Evolutionary conservation across 2,113 vertebrate species (phyloP), one percentile per base, ranked within the genome.

Genomic region (Eolophus roseicapilla): DNA sequence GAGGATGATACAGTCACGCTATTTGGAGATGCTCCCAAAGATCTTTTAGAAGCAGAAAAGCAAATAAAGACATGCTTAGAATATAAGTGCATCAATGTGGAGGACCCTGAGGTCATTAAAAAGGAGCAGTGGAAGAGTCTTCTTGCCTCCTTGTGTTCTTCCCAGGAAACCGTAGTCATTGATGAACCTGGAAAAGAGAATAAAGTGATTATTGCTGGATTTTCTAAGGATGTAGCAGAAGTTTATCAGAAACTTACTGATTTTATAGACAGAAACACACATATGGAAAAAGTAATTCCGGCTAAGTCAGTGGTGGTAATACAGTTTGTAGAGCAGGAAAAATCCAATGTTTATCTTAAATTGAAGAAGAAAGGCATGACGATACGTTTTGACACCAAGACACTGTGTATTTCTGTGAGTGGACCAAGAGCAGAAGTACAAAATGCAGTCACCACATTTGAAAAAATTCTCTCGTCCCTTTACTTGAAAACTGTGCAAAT

Each of bases 121-220:
- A 97, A 27, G 69, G 70, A 76, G 52, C 96, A 97, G 62, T 99
- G 99, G 99, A 90, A 75, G 43, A 16, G 47, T 4, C 91, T 98
- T 44, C 88, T 97, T 64, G 23, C 15, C 12, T 67, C 27, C 35
- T 84, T 98, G 49, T 49, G 9, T 69, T 90, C 95, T 20, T 79
- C 90, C 6, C 88, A 65, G 57, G 80, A 67, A 68, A 96, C 76
- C 11, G 68, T 98, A 31, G 25, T 67, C 62, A 97, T 98, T 75
- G 60, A 46, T 86, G 81, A 93, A 12, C 27, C 29, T 46, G 95
- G 52, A 47, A 82, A 70, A 46, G 57, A 95, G 28, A 91, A 82
- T 6, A 59, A 97, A 87, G 96, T 99, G 5, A 77, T 97, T 6
- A 94, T 99, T 65, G 92, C 96, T 68, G 99, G 99, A 28, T 96